phyloP scores from a whole-genome alignment of 1,140 invertebrate species.

The Neodiprion fabricii region DNA sequence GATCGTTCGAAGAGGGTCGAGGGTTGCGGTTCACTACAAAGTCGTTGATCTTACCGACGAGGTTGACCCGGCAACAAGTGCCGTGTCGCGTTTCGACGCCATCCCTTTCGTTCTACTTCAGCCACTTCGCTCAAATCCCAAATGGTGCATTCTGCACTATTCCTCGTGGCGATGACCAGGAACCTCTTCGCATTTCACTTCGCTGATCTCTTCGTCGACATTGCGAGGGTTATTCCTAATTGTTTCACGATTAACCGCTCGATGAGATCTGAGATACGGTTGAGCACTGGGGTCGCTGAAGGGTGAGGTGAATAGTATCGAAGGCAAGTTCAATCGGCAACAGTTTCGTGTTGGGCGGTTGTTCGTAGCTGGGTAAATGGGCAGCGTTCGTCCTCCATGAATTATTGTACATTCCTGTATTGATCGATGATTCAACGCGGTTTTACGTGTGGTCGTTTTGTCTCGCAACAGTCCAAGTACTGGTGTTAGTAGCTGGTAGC shows the following conservation, averaged over 20 bases:
- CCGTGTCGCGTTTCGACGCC: slow-evolving; percentile 6
- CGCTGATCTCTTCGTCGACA: no score
- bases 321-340: not conserved
- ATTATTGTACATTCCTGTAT: not conserved
- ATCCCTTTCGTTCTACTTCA: not conserved
- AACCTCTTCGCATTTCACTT: not conserved
- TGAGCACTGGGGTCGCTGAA: not conserved
- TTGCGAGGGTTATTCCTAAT: not conserved
- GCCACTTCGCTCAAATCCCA: not conserved
- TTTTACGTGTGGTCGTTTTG: no score
- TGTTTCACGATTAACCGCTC: not conserved
- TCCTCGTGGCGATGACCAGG: not conserved
- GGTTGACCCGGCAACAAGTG: not conserved
- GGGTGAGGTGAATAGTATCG: not conserved
- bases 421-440: no score
- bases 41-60: slow-evolving; percentile 6
- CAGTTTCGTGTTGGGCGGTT: not conserved
- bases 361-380: not conserved
- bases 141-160: not conserved
- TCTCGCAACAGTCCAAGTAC: no score
- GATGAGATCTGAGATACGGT: not conserved
- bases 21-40: not conserved
- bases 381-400: not conserved
- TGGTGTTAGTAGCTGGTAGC: not conserved
- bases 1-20: not conserved